Base-by-base conservation (phyloP, 1,140 invertebrate species). In the Patella vulgata region DNA sequence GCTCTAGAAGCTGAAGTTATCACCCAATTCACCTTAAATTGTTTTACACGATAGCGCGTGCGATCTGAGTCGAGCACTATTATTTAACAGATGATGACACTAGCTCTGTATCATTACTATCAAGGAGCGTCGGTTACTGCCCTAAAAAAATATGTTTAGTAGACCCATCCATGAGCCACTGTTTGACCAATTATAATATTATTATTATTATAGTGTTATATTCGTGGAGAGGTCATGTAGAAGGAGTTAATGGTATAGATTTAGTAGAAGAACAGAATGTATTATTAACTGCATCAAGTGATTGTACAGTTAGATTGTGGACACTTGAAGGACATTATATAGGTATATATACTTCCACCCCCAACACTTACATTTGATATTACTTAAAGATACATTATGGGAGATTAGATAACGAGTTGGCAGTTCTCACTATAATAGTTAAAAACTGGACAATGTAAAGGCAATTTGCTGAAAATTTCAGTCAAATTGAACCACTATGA, bases 251-350 rank as follows among this genome's bases (percentile, higher is more conserved):
- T 8, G 54, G 68, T 54, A 66, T 85, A 9, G 74, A 79, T 23
- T 55, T 82, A 43, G 74, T 85, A 17, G 83, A 84, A 47, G 75
- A 77, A 43, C 62, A 70, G 48, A 82, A 81, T 28, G 63, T 84
- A n/a, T 52, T 85, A n/a, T 65, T 85, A 8, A 77, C 80, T n/a
- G 70, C 79, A 8, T 84, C 84, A 25, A 63, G 64, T 27, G 83
- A 85, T 67, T 84, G 82, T 54, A 82, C 82, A 6, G 80, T 84
- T n/a, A 65, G 84, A 11, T 33, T 84, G 44, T 85, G 83, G 82
- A 85, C 76, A 25, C 64, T 68, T 25, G 71, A 82, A 21, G 83
- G 84, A n/a, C 72, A 84, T 52, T 85, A 83, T 70, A 70, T 85
- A 28, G 83, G 83, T 83, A 69, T 23, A 70, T 70, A 1, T 40